Percentiles rank a stretch among this genome's conserved stretches.
These are phyloP conservation scores for Melieria crassipennis DNA, from an alignment of 2,888 invertebrate genomes.

Conservation along the genomic window DNA sequence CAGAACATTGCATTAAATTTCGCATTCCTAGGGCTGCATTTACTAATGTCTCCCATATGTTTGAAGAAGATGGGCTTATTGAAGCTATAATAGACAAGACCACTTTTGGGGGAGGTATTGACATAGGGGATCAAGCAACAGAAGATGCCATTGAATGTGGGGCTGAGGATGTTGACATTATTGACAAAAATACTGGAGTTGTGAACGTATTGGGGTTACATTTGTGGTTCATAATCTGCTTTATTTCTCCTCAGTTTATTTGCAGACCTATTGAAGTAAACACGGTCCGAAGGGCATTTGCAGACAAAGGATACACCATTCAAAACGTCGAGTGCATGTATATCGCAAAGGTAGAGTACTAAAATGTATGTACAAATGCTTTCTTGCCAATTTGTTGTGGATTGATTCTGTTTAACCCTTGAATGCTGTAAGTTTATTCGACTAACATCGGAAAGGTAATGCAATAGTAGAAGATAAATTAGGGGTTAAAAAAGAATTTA, in stretches of 20 bases:
- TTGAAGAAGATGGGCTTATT: constrained; percentile 72
- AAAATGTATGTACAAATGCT: neutral
- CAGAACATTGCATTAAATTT: neutral
- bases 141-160: constrained; percentile 76
- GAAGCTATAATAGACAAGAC: constrained; percentile 62
- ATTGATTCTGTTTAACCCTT: too few relatives aligned
- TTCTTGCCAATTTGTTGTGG: neutral
- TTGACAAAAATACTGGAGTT: constrained; percentile 60
- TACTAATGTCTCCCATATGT: constrained; percentile 68
- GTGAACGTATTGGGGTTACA: constrained; percentile 51
- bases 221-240: neutral
- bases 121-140: constrained; percentile 69
- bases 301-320: constrained; percentile 53
- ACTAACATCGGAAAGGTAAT: too few relatives aligned
- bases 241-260: constrained; percentile 67
- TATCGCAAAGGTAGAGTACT: constrained; percentile 49
- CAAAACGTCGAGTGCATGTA: constrained; percentile 58
- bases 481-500: too few relatives aligned
- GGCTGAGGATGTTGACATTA: constrained; percentile 74
- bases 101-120: constrained; percentile 46
- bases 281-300: constrained; percentile 67
- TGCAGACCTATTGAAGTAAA: constrained; percentile 68
- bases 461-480: too few relatives aligned
- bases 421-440: too few relatives aligned
- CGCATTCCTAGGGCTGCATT: constrained; percentile 49